Conservation (phyloP, 2,888 invertebrate genomes). For the Drosophila algonquin region DNA sequence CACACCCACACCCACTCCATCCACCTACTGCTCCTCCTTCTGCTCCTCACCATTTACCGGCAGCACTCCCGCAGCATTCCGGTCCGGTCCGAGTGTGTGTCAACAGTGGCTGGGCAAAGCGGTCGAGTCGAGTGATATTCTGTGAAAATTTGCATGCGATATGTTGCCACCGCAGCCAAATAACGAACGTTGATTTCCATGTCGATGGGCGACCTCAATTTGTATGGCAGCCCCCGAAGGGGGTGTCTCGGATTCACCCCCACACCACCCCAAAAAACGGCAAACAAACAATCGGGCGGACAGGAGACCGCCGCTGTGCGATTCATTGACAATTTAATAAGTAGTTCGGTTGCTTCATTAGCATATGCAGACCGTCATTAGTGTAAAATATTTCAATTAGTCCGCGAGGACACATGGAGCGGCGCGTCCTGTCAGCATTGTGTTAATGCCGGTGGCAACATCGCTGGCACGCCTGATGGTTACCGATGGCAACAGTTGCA, state of each 20-base stretch:
- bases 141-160: constrained; percentile 39
- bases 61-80: constrained; percentile 4
- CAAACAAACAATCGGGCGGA: background rate
- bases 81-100: constrained; percentile 25
- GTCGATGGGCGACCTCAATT: constrained; percentile 48
- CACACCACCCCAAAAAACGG: background rate
- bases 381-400: constrained; percentile 62
- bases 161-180: constrained; percentile 22
- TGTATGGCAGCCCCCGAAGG: constrained; percentile 29
- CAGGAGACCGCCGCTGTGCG: background rate
- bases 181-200: constrained; percentile 25
- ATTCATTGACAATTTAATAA: constrained; percentile 48
- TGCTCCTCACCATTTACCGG: background rate
- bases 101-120: constrained; percentile 24
- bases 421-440: background rate
- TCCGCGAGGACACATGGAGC: constrained; percentile 11
- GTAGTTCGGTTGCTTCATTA: constrained; percentile 42
- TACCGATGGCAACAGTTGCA: background rate
- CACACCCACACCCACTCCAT: background rate
- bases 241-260: constrained; percentile 25
- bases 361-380: constrained; percentile 56
- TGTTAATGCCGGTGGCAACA: constrained; percentile 1
- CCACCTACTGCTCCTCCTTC: background rate
- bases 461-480: background rate
- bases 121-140: constrained; percentile 30